These are phyloP conservation scores for Clistopyga incitator DNA, from an alignment of 2,888 invertebrate species.

Conservation along the genomic window DNA sequence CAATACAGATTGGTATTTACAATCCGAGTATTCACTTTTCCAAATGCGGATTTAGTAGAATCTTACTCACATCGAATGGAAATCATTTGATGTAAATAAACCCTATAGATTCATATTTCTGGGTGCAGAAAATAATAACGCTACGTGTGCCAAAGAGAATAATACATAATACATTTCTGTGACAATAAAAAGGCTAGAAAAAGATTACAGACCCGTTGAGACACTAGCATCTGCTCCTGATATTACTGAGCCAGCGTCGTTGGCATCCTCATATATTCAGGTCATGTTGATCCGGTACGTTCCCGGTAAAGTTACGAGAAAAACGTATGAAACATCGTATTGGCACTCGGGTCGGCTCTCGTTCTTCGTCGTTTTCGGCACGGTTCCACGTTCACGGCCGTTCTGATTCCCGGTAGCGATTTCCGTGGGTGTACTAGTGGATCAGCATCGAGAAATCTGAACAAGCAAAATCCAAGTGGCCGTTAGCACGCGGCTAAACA, in stretches of 20 bases:
- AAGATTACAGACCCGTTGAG: background rate
- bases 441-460: background rate
- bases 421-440: slow-evolving; percentile 33
- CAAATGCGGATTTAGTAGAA: too few species aligned
- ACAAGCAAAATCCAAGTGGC: background rate
- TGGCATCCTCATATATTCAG: background rate
- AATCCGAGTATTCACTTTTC: too few species aligned
- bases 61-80: too few species aligned
- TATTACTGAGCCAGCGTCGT: background rate
- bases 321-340: slow-evolving; percentile 68
- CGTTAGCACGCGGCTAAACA: background rate
- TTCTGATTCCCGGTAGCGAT: slow-evolving; percentile 2
- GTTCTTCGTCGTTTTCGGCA: slow-evolving; percentile 21
- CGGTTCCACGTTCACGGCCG: background rate
- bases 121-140: too few species aligned
- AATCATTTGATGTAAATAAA: too few species aligned
- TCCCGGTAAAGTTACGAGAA: slow-evolving; percentile 61
- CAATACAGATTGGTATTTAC: too few species aligned
- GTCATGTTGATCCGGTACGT: slow-evolving; percentile 2
- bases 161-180: background rate
- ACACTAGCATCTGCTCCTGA: background rate
- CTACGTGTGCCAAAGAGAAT: too few species aligned
- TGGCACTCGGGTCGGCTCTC: slow-evolving; percentile 40
- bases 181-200: background rate
- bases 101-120: too few species aligned